Evolutionary conservation across 2,797 vertebrate species (phyloP).

Genomic region (Oryzias sinensis): DNA sequence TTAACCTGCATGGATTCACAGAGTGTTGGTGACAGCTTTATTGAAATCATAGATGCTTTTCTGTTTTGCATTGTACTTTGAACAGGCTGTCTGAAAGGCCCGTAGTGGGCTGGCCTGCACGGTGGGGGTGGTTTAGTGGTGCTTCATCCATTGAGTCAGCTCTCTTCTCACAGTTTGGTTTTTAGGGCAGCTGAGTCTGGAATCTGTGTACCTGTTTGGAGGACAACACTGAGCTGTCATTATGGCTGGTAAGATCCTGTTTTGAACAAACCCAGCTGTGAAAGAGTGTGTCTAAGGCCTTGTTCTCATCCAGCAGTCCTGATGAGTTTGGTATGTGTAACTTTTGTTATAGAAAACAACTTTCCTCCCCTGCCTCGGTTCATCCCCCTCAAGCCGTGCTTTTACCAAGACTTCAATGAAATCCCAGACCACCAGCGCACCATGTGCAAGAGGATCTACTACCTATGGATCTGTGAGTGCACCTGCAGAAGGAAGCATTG

Average conservation of each 20-base stretch:
- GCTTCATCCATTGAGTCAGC: conserved; percentile 18
- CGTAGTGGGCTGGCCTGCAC: conserved; percentile 32
- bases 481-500: neutral
- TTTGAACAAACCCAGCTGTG: neutral
- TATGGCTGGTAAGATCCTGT: conserved; percentile 76
- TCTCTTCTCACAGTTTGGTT: conserved; percentile 41
- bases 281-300: neutral
- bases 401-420: conserved; percentile 95
- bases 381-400: conserved; percentile 92
- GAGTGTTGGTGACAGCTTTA: no score
- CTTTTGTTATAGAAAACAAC: conserved; percentile 82
- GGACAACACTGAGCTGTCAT: conserved; percentile 34
- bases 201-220: conserved; percentile 37
- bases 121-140: conserved; percentile 22
- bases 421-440: conserved; percentile 87
- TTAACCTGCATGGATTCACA: no score
- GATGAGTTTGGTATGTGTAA: conserved; percentile 5
- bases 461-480: conserved; percentile 92
- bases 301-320: conserved; percentile 16
- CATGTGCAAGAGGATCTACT: conserved; percentile 91
- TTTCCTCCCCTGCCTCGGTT: conserved; percentile 92
- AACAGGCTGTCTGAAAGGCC: conserved; percentile 21
- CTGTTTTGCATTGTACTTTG: conserved; percentile 6
- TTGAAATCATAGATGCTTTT: neutral
- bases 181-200: conserved; percentile 38